phyloP scores from a whole-genome alignment of 1,140 invertebrate species.

The Procambarus virginalis region DNA sequence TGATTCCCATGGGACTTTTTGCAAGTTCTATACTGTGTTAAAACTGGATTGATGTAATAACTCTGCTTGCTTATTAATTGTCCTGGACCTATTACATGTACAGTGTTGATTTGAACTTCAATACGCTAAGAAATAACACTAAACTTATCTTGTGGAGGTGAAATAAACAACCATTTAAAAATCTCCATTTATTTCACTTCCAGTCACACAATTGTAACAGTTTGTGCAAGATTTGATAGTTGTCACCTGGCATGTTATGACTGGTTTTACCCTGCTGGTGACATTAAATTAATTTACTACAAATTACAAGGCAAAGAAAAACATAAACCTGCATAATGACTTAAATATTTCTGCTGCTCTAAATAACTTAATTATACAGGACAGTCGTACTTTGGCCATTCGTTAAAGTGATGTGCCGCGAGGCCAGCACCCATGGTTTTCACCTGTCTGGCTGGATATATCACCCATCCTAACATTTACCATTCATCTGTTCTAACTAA shows the following conservation, averaged over 20 bases:
- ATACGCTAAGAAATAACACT: no score
- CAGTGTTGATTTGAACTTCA: no score
- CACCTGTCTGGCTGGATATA: neutral
- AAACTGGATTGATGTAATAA: no score
- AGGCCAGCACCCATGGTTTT: neutral
- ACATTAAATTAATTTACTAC: neutral
- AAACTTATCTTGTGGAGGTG: no score
- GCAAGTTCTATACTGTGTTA: no score
- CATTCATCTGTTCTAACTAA: neutral
- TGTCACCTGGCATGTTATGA: neutral
- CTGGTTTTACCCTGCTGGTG: neutral
- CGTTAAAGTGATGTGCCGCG: neutral
- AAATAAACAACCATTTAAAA: neutral
- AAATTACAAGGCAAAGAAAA: slow-evolving; percentile 13
- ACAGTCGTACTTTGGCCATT: neutral
- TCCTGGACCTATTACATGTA: no score
- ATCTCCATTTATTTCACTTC: slow-evolving; percentile 9
- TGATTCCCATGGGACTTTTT: no score
- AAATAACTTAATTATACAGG: slow-evolving; percentile 8
- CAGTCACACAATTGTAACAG: neutral
- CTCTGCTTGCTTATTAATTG: no score
- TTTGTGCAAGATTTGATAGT: neutral
- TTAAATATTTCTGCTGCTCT: neutral
- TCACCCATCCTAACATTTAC: neutral
- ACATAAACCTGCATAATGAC: slow-evolving; percentile 7